Base-by-base conservation (phyloP, 2,113 vertebrate species). In the Paralichthys olivaceus region DNA sequence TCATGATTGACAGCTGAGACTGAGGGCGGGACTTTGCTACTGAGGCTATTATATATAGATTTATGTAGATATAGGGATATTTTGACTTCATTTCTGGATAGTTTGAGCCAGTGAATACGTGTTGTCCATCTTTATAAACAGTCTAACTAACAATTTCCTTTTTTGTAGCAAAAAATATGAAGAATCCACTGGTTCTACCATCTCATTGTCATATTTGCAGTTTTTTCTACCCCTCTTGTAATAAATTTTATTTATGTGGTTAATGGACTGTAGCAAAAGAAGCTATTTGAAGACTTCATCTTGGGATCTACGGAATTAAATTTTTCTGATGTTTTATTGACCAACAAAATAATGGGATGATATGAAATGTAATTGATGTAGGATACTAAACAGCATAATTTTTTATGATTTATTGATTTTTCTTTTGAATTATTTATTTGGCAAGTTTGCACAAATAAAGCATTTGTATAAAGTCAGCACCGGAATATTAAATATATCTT, bases 401-500 rank as follows among this genome's bases (percentile, higher is more conserved):
- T 20, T 45, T 54, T 1, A 37, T 68, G 45, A 71, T 72, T 23
- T 17, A 58, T 72, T 47, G 0, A 53, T 85, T 61, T 65, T 12
- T 25, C 57, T 26, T 34, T 3, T 54, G 60, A 74, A 63, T 43
- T 34, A 37, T 54, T 68, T 43, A 32, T 59, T 43, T 57, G 63
- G 58, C 56, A 58, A 54, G 2, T 61, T 29, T 40, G 26, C 64
- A 74, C 12, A 82, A 79, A 15, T 20, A 26, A 13, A 12, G 69
- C 5, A 19, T 1, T 69, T 25, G 29, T 4, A 9, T 22, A 17
- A 59, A 20, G 45, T 5, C 14, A 49, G 45, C 45, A 25, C 13
- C 45, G 43, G 40, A 68, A 66, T 59, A 77, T 58, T 43, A 53
- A 60, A 76, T 49, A 56, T 40, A 43, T 78, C 53, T n/a, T 60